Conservation (phyloP, 2,113 vertebrate genomes). For the Petrocephalus zakoni region DNA sequence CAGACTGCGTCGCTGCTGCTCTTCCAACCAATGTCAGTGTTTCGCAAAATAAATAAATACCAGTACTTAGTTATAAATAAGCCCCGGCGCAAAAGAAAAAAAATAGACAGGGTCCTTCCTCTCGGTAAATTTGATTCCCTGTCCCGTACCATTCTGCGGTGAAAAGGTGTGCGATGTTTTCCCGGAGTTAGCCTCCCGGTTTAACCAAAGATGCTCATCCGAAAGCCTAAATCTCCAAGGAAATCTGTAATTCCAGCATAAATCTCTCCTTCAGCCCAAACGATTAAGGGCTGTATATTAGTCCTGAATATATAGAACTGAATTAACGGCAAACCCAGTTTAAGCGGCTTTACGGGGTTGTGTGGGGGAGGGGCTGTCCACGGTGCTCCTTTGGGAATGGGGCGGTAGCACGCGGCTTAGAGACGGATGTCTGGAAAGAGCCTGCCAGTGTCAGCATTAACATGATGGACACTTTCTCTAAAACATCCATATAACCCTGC, state of each 20-base stretch:
- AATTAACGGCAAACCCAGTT: constrained; percentile 70
- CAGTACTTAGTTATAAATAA: background rate
- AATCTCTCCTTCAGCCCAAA: constrained; percentile 70
- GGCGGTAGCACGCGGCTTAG: background rate
- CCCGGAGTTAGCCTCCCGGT: constrained; percentile 70
- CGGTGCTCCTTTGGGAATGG: constrained; percentile 14
- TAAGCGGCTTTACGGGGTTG: constrained; percentile 63
- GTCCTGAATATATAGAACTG: constrained; percentile 54
- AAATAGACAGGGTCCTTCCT: background rate
- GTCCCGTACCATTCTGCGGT: background rate
- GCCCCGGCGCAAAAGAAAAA: too few species aligned
- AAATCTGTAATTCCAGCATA: constrained; percentile 74
- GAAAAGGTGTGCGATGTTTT: constrained; percentile 38
- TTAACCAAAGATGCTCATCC: constrained; percentile 70
- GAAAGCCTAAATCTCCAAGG: constrained; percentile 71
- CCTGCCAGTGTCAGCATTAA: background rate
- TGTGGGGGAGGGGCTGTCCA: background rate
- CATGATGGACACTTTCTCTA: background rate
- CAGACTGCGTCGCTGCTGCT: background rate
- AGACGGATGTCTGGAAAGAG: background rate
- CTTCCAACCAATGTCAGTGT: background rate
- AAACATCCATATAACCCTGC: background rate
- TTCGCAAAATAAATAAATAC: background rate
- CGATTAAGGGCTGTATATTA: constrained; percentile 56
- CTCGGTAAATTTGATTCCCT: background rate